These are phyloP conservation scores for Pogonocichla stellata DNA, from an alignment of 2,113 vertebrate genomes.

Conservation along the genomic window DNA sequence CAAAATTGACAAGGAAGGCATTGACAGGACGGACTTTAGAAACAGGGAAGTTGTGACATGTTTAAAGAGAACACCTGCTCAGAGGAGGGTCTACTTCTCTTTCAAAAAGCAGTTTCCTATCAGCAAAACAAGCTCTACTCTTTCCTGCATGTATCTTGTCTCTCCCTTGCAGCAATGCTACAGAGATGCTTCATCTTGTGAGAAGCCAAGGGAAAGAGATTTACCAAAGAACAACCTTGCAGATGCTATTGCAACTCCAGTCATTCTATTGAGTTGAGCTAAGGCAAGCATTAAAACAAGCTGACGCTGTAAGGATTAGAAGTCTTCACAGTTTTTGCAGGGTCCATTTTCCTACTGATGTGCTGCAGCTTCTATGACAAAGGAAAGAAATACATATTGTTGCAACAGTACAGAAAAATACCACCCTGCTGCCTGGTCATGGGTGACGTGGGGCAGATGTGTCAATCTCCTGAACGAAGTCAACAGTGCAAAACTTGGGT, in stretches of 20 bases:
- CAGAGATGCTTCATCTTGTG: not conserved
- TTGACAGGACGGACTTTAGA: not conserved
- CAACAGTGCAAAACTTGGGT: not conserved
- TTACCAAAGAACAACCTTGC: not conserved
- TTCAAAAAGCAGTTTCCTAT: not conserved
- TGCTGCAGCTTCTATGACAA: not conserved
- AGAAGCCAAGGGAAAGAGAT: not conserved
- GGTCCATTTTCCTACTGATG: not conserved
- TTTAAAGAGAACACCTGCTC: accelerated
- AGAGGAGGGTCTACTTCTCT: not conserved
- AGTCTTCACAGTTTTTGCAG: not conserved
- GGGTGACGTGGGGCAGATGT: not conserved
- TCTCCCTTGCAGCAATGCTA: not conserved
- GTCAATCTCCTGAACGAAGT: not conserved
- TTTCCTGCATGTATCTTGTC: not conserved
- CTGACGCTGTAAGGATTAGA: not conserved
- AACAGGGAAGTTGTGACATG: not conserved
- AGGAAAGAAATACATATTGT: not conserved
- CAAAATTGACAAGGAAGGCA: not conserved
- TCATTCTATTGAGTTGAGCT: not conserved
- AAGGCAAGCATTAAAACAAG: not conserved
- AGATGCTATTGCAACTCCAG: not conserved
- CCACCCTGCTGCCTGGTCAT: not conserved
- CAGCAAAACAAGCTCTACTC: not conserved
- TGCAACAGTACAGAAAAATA: not conserved